Evolutionary conservation across 1,140 invertebrate species (phyloP).

Genomic region (Drosophila tsacasi): DNA sequence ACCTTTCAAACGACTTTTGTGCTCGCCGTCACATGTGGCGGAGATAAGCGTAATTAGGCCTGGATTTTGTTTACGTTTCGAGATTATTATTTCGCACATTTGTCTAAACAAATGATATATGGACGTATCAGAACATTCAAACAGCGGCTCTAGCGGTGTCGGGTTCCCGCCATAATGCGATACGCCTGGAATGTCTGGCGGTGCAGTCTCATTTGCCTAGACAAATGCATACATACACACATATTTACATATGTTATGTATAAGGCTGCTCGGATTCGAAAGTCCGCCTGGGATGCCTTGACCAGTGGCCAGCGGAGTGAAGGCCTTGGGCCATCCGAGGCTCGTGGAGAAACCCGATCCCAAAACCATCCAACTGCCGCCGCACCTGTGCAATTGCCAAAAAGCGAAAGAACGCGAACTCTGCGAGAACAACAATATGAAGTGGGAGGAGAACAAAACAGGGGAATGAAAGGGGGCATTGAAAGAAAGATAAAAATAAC

Average conservation of each 20-base stretch:
- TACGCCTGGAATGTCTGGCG: conserved; percentile 25
- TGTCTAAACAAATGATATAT: conserved; percentile 29
- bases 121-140: conserved; percentile 7
- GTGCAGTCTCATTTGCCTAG: conserved; percentile 19
- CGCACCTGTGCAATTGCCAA: conserved; percentile 65
- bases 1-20: conserved; percentile 78
- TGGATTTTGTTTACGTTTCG: conserved; percentile 32
- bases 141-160: conserved; percentile 3
- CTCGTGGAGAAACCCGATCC: conserved; percentile 54
- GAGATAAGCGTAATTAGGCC: conserved; percentile 61
- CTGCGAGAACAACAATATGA: conserved; percentile 17
- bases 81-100: conserved; percentile 46
- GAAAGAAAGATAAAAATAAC: conserved; percentile 21
- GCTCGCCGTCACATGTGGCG: conserved; percentile 13
- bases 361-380: conserved; percentile 52
- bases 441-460: not conserved
- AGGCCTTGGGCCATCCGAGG: conserved; percentile 45
- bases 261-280: conserved; percentile 25
- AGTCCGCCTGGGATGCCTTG: conserved; percentile 34
- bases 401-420: conserved; percentile 37
- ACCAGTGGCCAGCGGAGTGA: conserved; percentile 2
- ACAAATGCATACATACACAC: not conserved
- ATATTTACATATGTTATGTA: not conserved
- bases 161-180: conserved; percentile 20
- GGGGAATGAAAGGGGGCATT: conserved; percentile 4